These are phyloP conservation scores for Dolichotis patagonum DNA, from an alignment of 2,113 vertebrate genomes.

Conservation along the genomic window DNA sequence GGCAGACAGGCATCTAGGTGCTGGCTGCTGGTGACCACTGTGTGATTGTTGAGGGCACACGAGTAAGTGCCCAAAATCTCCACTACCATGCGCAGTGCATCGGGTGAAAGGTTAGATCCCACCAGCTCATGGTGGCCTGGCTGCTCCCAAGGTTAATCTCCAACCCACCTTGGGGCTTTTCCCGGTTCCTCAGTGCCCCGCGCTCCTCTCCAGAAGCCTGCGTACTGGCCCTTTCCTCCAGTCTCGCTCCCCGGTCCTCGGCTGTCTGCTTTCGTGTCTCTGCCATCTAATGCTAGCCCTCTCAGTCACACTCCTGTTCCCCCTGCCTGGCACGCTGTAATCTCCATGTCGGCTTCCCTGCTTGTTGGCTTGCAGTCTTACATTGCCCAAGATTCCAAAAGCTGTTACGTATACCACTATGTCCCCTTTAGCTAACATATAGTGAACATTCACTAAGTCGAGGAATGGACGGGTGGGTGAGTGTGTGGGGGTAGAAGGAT, in stretches of 20 bases:
- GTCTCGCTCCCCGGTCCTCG: background rate
- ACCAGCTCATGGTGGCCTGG: too few relatives aligned
- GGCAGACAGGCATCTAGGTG: background rate
- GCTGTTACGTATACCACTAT: background rate
- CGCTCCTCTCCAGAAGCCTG: background rate
- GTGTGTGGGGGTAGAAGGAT: background rate
- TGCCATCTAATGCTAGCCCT: background rate
- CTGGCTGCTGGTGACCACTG: background rate
- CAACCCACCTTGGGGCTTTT: background rate
- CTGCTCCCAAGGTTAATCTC: too few relatives aligned
- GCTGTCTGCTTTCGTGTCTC: background rate
- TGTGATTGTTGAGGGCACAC: background rate
- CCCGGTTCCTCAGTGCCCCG: accelerated
- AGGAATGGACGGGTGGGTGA: background rate
- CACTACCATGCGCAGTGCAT: background rate
- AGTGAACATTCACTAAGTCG: too few relatives aligned
- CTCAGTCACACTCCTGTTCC: accelerated
- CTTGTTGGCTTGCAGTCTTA: accelerated
- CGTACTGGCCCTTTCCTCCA: accelerated
- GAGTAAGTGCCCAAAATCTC: too few relatives aligned
- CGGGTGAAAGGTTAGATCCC: background rate
- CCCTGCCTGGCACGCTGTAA: accelerated
- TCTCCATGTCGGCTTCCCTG: background rate
- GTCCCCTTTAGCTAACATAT: background rate
- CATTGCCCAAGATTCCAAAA: background rate